Base-by-base conservation (phyloP, 2,113 vertebrate genomes). In the Sander lucioperca region DNA sequence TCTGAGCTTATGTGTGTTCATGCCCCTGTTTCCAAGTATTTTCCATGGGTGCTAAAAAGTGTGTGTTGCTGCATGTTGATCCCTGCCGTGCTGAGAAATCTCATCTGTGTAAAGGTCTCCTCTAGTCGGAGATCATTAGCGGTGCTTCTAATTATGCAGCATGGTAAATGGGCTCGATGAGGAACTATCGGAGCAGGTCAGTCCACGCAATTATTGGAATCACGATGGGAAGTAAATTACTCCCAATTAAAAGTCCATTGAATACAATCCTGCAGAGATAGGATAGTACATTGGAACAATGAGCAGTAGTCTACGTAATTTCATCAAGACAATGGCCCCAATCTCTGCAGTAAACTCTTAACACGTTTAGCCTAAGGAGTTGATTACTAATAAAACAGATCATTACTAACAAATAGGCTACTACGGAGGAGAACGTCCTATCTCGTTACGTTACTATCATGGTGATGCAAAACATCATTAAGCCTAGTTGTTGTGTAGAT, bases 201-300 rank as follows among this genome's bases (percentile, higher is more conserved):
- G 87, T 88, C 88, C 74, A 50, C 4, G 48, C 91, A 91, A 94
- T 94, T 95, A 94, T 93, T 94, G 82, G 88, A 92, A 92, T 86
- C 63, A 25, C 74, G 50, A 88, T 91, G 86, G 91, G 83, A 93
- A 91, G 93, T 91, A 86, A 94, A 94, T 94, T 93, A 93, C 83
- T 90, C 62, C 84, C 88, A 94, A 94, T 95, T 95, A 94, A 94
- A 95, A 91, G 86, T 84, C 89, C 89, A 93, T 92, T 84, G 87
- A 87, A 87, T 85, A 23, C 56, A 83, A 90, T 79, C 79, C 70
- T 67, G 88, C 75, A 23, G 88, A 85, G 89, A 85, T 72, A 58
- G 75, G 72, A 79, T 51, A 53, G 89, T 47, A 72, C 70, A 53
- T 61, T 33, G 61, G 59, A 65, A 77, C 14, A 61, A 73, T 66